A percentile compares a stretch with the other conserved stretches of the same genome.
phyloP scores from a whole-genome alignment of 2,113 vertebrate genomes.

The Seriola aureovittata region DNA sequence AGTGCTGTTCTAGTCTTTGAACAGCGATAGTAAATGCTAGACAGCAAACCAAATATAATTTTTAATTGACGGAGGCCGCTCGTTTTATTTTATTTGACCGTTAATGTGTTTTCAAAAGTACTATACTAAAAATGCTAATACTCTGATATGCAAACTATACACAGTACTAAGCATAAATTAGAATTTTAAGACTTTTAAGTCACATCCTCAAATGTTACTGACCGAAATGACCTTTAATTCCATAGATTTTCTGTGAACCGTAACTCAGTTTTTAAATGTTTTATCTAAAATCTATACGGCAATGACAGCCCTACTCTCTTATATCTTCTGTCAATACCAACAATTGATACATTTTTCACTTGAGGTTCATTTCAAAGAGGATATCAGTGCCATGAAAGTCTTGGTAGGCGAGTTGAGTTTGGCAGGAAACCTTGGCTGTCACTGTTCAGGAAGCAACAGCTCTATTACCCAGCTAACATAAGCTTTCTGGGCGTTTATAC shows the following conservation, averaged over 20 bases:
- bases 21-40: not conserved
- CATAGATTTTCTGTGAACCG: not conserved
- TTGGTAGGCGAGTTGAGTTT: constrained; percentile 42
- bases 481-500: constrained; percentile 72
- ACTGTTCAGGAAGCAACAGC: constrained; percentile 60
- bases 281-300: not conserved
- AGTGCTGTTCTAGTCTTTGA: constrained; percentile 26
- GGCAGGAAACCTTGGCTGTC: constrained; percentile 51
- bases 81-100: not conserved
- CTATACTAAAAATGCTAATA: no score
- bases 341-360: constrained; percentile 23
- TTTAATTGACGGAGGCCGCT: not conserved
- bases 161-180: not conserved
- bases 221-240: not conserved
- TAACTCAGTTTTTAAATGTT: not conserved
- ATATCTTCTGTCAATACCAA: not conserved
- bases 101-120: not conserved
- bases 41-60: not conserved
- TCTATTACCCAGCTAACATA: constrained; percentile 70
- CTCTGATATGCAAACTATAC: not conserved
- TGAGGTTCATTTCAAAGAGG: constrained; percentile 25
- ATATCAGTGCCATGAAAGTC: constrained; percentile 19
- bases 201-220: not conserved
- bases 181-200: not conserved
- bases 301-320: not conserved